phyloP scores from a whole-genome alignment of 2,113 vertebrate genomes.

The Pterocles burchelli region DNA sequence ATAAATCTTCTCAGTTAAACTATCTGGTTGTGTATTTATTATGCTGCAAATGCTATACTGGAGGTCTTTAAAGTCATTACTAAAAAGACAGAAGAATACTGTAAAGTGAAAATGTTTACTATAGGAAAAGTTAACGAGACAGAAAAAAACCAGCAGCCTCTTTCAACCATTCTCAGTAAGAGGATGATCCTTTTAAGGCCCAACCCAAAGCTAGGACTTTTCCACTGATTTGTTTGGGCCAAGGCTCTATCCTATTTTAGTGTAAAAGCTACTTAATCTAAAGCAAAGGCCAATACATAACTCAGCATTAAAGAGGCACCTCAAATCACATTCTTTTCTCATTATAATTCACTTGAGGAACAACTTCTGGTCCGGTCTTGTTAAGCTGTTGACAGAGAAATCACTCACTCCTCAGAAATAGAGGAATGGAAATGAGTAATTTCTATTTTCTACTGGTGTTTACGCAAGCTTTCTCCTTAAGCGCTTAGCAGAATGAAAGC shows the following conservation, averaged over 20 bases:
- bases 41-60: not conserved
- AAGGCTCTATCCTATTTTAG: not conserved
- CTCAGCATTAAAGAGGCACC: not conserved
- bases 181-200: not conserved
- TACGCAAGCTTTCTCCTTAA: slow-evolving; percentile 37
- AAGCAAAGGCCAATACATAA: not conserved
- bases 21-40: not conserved
- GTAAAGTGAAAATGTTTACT: not conserved
- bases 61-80: not conserved
- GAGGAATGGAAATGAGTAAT: slow-evolving; percentile 53
- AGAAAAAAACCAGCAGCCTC: not conserved
- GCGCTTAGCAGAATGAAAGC: slow-evolving; percentile 37
- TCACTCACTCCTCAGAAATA: slow-evolving; percentile 42
- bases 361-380: not conserved
- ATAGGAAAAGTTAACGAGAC: not conserved
- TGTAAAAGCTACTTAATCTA: not conserved
- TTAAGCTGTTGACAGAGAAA: slow-evolving; percentile 49
- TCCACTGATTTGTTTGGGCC: not conserved
- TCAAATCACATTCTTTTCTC: not conserved
- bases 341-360: slow-evolving; percentile 43
- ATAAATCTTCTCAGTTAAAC: not conserved
- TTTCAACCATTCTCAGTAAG: not conserved
- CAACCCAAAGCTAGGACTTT: not conserved
- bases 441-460: slow-evolving; percentile 43
- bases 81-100: not conserved